phyloP scores from a whole-genome alignment of 2,113 vertebrate genomes.

The Balaeniceps rex region DNA sequence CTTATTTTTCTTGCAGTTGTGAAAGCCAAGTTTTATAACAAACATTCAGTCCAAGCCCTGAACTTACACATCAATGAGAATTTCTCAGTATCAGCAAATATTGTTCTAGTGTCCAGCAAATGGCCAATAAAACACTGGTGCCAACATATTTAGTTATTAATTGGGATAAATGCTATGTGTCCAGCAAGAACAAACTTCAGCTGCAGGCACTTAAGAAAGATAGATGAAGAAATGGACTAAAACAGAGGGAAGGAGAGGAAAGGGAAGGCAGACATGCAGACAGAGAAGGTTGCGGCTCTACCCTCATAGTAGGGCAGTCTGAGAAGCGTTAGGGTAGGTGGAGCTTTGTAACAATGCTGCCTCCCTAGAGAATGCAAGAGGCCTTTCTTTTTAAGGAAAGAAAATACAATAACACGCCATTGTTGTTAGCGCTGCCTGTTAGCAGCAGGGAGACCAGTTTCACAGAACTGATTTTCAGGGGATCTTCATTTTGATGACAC shows the following conservation, averaged over 20 bases:
- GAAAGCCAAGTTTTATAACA: background rate
- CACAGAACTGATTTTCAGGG: background rate
- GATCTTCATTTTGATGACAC: constrained; percentile 15
- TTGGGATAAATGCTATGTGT: background rate
- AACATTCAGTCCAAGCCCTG: background rate
- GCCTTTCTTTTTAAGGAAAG: background rate
- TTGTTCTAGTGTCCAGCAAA: background rate
- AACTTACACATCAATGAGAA: background rate
- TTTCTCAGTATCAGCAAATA: background rate
- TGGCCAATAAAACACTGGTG: background rate
- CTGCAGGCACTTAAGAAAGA: background rate
- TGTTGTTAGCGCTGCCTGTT: background rate
- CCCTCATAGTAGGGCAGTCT: background rate
- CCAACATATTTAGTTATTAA: background rate
- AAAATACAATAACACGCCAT: background rate
- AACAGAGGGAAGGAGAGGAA: background rate
- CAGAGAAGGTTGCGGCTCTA: background rate
- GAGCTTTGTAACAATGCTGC: background rate
- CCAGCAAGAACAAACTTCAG: background rate
- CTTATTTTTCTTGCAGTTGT: background rate
- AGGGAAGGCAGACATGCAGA: background rate
- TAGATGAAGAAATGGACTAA: background rate
- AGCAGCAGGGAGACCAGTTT: background rate
- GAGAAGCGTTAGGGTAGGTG: background rate
- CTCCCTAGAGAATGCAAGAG: background rate